Percentiles rank a stretch among this genome's conserved stretches.
Conservation (phyloP, 2,797 vertebrate species). For the Sebastes paucispinis region DNA sequence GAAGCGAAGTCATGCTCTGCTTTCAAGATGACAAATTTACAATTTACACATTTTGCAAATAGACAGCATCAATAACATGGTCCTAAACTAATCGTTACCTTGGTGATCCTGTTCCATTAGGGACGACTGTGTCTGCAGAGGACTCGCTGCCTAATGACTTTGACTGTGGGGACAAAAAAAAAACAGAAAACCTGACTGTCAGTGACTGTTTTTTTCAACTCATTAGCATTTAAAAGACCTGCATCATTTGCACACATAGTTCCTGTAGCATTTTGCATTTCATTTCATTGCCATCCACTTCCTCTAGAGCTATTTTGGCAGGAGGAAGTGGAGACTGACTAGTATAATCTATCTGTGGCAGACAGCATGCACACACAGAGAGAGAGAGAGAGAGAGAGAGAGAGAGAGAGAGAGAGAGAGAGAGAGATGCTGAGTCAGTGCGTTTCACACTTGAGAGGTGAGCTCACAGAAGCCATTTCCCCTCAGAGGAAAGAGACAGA, state of each 20-base stretch:
- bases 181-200: neutral
- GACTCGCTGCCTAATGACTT: slow-evolving; percentile 86
- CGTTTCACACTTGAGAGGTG: slow-evolving; percentile 36
- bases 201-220: neutral
- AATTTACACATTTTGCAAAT: neutral
- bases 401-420: neutral
- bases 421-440: slow-evolving; percentile 44
- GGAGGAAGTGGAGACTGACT: slow-evolving; percentile 14
- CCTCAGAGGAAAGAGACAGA: slow-evolving; percentile 10
- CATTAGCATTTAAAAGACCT: slow-evolving; percentile 44
- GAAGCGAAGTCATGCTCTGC: neutral
- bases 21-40: neutral
- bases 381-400: neutral
- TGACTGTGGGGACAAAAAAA: slow-evolving; percentile 70
- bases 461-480: slow-evolving; percentile 11
- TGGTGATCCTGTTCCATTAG: slow-evolving; percentile 85
- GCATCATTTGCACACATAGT: neutral
- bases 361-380: neutral
- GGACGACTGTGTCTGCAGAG: slow-evolving; percentile 80
- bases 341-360: slow-evolving; percentile 8
- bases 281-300: neutral
- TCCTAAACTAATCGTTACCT: slow-evolving; percentile 78
- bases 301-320: slow-evolving; percentile 1
- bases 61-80: neutral
- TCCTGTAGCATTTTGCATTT: neutral